A percentile compares a stretch with the other conserved stretches of the same genome.
These are phyloP conservation scores for Poeciliopsis occidentalis DNA, from an alignment of 2,113 vertebrate species.

Conservation along the genomic window DNA sequence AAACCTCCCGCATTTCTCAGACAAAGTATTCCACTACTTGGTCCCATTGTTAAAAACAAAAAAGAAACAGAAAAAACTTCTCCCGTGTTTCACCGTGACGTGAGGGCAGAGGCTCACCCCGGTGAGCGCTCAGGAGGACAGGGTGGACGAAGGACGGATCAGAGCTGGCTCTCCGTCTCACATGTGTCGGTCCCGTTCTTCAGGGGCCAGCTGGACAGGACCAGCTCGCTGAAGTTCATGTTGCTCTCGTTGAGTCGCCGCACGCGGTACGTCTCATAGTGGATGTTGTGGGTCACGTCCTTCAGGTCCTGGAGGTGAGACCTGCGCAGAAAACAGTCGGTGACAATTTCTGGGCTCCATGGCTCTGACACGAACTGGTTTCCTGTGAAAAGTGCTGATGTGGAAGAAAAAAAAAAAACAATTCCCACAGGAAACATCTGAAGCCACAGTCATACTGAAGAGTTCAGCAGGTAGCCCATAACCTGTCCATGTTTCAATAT, in stretches of 20 bases:
- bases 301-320: conserved; percentile 97
- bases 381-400: no score
- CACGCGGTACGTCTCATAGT: conserved; percentile 92
- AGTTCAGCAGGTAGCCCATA: no score
- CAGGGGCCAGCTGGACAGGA: conserved; percentile 52
- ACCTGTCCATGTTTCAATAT: no score
- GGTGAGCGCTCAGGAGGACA: background rate
- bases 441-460: no score
- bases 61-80: background rate
- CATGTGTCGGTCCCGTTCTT: conserved; percentile 69
- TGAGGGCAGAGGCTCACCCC: background rate
- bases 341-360: background rate
- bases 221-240: conserved; percentile 61
- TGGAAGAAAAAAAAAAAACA: no score
- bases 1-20: background rate
- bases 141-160: background rate
- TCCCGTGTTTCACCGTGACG: background rate
- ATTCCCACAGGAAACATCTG: no score
- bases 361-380: no score
- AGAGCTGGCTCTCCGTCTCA: conserved; percentile 76
- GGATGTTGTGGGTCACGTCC: conserved; percentile 93
- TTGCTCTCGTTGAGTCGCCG: conserved; percentile 88
- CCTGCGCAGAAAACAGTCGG: conserved; percentile 60
- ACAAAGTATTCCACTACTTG: conserved; percentile 22
- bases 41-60: conserved; percentile 11